Evolutionary conservation across 92 coral and sea anemone species (phyloP).

Genomic region (Epizoanthus illoricatus): DNA sequence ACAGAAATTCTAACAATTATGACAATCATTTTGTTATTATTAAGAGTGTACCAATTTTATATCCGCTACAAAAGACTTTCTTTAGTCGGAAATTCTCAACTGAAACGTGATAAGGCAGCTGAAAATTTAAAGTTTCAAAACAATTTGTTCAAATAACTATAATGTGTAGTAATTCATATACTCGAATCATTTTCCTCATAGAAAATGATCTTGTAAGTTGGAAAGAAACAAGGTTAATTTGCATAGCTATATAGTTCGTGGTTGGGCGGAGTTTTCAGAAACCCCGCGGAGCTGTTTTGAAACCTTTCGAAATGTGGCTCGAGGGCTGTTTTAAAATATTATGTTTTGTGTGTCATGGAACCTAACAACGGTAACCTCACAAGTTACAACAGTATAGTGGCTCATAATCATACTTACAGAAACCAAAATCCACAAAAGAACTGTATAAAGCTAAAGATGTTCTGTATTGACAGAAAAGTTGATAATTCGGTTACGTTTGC

Average conservation of each 20-base stretch:
- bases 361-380: not conserved
- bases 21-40: constrained; percentile 2
- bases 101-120: not conserved
- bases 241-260: not conserved
- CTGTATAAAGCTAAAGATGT: too few species aligned
- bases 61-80: not conserved
- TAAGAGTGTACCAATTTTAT: not conserved
- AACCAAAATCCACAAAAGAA: too few species aligned
- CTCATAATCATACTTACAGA: not conserved
- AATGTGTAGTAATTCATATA: too few species aligned
- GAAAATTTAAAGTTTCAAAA: too few species aligned
- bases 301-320: not conserved
- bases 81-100: not conserved
- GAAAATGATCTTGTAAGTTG: not conserved
- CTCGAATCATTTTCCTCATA: not conserved
- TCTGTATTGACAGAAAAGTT: too few species aligned
- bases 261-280: not conserved
- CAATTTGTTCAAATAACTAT: not conserved
- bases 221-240: not conserved
- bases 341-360: not conserved
- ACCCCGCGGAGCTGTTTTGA: not conserved
- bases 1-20: not conserved
- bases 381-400: not conserved
- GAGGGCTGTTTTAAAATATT: not conserved
- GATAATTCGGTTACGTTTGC: too few species aligned